These are phyloP conservation scores for Oophaga sylvatica DNA, from an alignment of 2,797 vertebrate genomes.

Conservation along the genomic window DNA sequence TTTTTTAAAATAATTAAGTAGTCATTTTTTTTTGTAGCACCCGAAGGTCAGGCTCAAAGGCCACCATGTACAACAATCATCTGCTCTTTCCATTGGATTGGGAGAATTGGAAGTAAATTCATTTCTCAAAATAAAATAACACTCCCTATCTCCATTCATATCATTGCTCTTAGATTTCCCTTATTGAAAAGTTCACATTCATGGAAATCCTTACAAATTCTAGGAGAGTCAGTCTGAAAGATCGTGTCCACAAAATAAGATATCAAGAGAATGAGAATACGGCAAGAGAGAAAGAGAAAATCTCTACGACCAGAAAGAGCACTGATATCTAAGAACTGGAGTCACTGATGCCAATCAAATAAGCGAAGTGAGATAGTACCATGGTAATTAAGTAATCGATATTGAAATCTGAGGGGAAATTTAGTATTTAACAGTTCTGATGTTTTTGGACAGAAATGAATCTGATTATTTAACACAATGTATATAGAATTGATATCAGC, in stretches of 20 bases:
- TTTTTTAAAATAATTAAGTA: slow-evolving; percentile 28
- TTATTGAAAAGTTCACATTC: slow-evolving; percentile 22
- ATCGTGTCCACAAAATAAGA: slow-evolving; percentile 6
- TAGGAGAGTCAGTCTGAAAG: background rate
- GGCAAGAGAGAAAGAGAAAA: slow-evolving; percentile 38
- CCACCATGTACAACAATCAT: slow-evolving; percentile 46
- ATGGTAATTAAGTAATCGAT: slow-evolving; percentile 6
- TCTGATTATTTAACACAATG: background rate
- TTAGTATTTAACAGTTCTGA: background rate
- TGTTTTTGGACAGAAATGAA: background rate
- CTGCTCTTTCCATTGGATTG: slow-evolving; percentile 18
- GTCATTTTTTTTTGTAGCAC: slow-evolving; percentile 43
- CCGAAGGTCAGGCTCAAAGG: slow-evolving; percentile 53
- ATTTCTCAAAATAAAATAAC: slow-evolving; percentile 28
- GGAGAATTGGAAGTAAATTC: slow-evolving; percentile 36
- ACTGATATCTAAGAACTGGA: background rate
- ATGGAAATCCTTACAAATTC: slow-evolving; percentile 12
- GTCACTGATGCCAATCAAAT: slow-evolving; percentile 3
- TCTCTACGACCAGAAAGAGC: slow-evolving; percentile 24
- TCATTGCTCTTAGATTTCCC: background rate
- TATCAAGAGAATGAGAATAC: slow-evolving; percentile 37
- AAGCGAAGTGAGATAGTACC: background rate
- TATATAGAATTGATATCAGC: background rate
- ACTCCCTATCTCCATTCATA: background rate
- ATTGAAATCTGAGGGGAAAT: background rate